A percentile compares a stretch with the other conserved stretches of the same genome.
Evolutionary conservation across 2,888 invertebrate species (phyloP).

Genomic region (Gnatocerus cornutus): DNA sequence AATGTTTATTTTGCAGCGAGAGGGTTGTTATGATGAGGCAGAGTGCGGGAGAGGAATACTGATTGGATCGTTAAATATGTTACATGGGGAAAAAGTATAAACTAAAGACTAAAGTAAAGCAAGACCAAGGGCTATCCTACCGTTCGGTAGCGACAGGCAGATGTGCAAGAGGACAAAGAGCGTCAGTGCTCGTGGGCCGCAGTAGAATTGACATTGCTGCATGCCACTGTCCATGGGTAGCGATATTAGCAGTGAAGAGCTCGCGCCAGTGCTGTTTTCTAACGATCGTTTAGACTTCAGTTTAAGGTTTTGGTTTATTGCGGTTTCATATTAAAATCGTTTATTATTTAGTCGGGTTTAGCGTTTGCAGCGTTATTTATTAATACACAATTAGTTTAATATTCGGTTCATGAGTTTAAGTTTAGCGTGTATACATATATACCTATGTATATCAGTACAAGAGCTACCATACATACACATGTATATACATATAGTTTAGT

Average conservation of each 20-base stretch:
- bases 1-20: constrained; percentile 5
- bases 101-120: constrained; percentile 1
- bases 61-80: not conserved
- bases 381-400: constrained; percentile 62
- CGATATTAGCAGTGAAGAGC: constrained; percentile 61
- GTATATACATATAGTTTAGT: constrained; percentile 68
- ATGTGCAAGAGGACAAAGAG: constrained; percentile 71
- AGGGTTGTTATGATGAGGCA: constrained; percentile 8
- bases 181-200: constrained; percentile 69
- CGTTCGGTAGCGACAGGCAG: constrained; percentile 71
- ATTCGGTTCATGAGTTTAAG: constrained; percentile 60
- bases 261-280: constrained; percentile 67
- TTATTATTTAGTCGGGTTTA: constrained; percentile 51
- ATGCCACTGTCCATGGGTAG: constrained; percentile 69
- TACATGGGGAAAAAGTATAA: not conserved
- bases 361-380: constrained; percentile 55
- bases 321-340: constrained; percentile 53
- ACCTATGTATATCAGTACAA: constrained; percentile 63
- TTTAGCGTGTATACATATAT: constrained; percentile 66
- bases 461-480: constrained; percentile 66
- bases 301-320: constrained; percentile 53
- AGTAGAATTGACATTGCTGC: constrained; percentile 70
- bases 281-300: constrained; percentile 57
- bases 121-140: constrained; percentile 61
- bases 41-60: constrained; percentile 11